A percentile compares a stretch with the other conserved stretches of the same genome.
These are phyloP conservation scores for Nautilus pompilius DNA, from an alignment of 1,140 invertebrate genomes.

Conservation along the genomic window DNA sequence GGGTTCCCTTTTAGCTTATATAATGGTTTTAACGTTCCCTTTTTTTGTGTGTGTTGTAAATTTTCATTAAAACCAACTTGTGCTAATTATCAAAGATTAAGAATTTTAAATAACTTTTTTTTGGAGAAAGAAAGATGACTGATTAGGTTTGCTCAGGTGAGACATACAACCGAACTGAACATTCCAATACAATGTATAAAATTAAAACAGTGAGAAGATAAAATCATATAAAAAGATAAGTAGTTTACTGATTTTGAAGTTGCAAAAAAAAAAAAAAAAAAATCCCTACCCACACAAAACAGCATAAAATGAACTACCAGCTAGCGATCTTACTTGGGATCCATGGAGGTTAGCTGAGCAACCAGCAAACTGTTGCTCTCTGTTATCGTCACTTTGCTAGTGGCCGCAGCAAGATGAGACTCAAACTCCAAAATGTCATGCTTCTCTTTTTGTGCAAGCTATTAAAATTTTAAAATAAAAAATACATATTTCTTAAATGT, in stretches of 20 bases:
- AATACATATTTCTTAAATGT: too few species aligned
- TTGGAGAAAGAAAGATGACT: too few species aligned
- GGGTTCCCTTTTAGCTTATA: too few species aligned
- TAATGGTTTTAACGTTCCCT: too few species aligned
- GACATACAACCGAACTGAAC: too few species aligned
- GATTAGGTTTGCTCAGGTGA: too few species aligned
- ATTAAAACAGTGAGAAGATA: constrained; percentile 4
- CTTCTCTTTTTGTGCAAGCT: constrained; percentile 70
- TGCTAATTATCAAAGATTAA: too few species aligned
- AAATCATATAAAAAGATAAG: background rate
- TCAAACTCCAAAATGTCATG: constrained; percentile 90
- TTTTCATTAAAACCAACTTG: too few species aligned
- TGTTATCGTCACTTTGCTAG: constrained; percentile 81
- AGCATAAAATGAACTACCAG: background rate
- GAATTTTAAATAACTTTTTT: too few species aligned
- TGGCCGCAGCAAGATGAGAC: constrained; percentile 83
- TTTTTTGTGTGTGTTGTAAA: too few species aligned
- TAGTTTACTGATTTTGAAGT: background rate
- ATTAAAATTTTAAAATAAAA: constrained; percentile 7
- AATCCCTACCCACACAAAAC: too few species aligned
- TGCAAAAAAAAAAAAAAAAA: background rate
- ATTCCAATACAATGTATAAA: too few species aligned
- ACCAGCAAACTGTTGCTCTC: constrained; percentile 85
- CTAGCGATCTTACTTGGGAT: constrained; percentile 64
- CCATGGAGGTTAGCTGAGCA: constrained; percentile 77